Percentiles rank a stretch among this genome's conserved stretches.
Conservation (phyloP, 2,113 vertebrate genomes). For the Pelecanoides urinatrix region DNA sequence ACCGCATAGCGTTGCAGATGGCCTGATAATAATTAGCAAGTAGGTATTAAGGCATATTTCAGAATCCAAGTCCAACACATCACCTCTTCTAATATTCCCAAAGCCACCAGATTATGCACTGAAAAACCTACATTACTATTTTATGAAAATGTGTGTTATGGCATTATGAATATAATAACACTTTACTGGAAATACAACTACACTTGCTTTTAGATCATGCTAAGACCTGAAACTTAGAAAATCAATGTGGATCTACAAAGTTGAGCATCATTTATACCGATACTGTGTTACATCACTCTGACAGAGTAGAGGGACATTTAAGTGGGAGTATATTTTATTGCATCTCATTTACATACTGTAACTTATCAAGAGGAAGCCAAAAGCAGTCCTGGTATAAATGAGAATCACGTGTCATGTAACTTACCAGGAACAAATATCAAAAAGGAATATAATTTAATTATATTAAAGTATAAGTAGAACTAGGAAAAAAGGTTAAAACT, state of each 20-base stretch:
- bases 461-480: neutral
- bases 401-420: neutral
- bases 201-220: neutral
- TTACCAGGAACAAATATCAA: neutral
- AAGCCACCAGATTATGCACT: neutral
- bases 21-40: neutral
- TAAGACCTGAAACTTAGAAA: neutral
- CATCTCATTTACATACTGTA: neutral
- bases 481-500: neutral
- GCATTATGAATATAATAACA: neutral
- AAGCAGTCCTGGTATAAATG: neutral
- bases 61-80: neutral
- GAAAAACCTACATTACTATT: neutral
- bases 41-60: neutral
- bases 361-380: neutral
- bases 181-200: neutral
- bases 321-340: neutral
- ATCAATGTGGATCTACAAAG: neutral
- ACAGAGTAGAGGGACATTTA: neutral
- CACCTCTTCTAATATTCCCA: neutral
- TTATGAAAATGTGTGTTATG: neutral
- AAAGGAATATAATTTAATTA: neutral
- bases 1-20: neutral
- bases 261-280: neutral
- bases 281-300: neutral